These are phyloP conservation scores for Ispidina picta DNA, from an alignment of 2,797 vertebrate species.

Conservation along the genomic window DNA sequence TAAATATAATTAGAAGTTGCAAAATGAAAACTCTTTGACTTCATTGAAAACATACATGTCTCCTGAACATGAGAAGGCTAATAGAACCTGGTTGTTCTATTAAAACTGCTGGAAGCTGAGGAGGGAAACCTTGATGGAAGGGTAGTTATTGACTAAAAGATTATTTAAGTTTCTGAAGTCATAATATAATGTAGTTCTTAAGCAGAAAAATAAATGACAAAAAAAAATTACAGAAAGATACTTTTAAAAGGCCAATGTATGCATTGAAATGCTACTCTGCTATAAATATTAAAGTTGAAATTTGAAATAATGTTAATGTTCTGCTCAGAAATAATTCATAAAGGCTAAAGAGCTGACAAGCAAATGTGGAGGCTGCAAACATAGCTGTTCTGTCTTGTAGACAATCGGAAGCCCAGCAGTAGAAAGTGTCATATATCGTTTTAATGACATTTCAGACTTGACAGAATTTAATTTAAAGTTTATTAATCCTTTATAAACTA, in stretches of 20 bases:
- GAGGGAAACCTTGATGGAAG: background rate
- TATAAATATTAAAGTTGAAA: background rate
- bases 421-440: background rate
- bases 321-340: background rate
- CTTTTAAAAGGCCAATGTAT: background rate
- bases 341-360: background rate
- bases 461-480: background rate
- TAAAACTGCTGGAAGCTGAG: background rate
- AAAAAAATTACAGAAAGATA: background rate
- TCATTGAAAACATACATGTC: background rate
- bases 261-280: background rate
- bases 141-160: background rate
- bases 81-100: background rate
- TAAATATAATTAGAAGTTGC: background rate
- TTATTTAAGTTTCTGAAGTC: background rate
- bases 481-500: background rate
- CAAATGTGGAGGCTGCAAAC: background rate
- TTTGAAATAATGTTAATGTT: background rate
- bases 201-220: background rate
- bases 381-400: background rate
- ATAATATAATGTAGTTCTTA: background rate
- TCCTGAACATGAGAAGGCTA: background rate
- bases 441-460: background rate
- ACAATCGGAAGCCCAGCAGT: background rate
- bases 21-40: background rate